phyloP scores from a whole-genome alignment of 2,797 vertebrate species.

The Phylloscopus collybita region DNA sequence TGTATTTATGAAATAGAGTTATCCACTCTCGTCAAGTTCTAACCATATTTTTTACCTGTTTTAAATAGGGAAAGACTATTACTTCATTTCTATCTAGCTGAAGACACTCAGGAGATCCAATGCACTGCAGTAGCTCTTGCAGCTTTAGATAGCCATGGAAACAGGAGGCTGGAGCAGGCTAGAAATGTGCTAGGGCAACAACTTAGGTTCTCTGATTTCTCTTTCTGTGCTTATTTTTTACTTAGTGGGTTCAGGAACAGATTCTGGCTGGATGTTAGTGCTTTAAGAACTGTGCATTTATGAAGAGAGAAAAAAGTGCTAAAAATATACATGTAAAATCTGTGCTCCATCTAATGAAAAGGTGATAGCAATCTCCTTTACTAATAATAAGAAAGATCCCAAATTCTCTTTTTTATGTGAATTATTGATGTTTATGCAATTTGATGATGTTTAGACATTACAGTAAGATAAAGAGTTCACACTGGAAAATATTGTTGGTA shows the following conservation, averaged over 20 bases:
- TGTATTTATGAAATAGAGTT: not conserved
- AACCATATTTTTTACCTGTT: not conserved
- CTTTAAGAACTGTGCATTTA: not conserved
- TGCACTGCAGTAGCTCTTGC: not conserved
- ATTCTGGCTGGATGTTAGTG: not conserved
- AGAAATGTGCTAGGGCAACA: not conserved
- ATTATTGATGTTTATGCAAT: not conserved
- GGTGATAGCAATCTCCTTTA: not conserved
- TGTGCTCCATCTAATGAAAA: not conserved
- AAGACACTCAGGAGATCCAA: constrained; percentile 2
- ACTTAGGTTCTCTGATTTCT: not conserved
- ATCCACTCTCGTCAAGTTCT: not conserved
- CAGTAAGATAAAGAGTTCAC: not conserved
- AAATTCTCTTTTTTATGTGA: not conserved
- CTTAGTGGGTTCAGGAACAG: not conserved
- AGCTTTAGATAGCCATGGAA: constrained; percentile 58
- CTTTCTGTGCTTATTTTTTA: not conserved
- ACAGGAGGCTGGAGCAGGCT: constrained; percentile 12
- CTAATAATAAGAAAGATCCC: not conserved
- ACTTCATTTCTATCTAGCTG: not conserved
- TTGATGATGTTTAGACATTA: not conserved
- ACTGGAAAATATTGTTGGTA: not conserved
- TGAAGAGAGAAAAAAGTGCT: not conserved
- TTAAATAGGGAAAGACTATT: not conserved
- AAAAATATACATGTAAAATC: not conserved